Conservation (phyloP, 2,888 invertebrate genomes). For the Dysmachus trigonus region DNA sequence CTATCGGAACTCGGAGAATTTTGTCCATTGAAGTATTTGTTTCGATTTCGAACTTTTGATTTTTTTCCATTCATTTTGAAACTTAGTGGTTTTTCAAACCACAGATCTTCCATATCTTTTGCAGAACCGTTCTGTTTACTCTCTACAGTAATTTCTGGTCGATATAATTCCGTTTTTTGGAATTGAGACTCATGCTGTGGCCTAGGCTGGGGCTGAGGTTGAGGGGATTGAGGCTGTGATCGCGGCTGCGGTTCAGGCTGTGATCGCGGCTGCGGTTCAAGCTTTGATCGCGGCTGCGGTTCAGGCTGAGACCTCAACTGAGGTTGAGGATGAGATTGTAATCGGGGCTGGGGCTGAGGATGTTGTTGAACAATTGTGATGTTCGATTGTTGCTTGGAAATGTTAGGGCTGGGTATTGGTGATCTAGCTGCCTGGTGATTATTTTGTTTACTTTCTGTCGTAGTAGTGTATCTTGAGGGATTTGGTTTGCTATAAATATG, state of each 20-base stretch:
- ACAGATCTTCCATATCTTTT: neutral
- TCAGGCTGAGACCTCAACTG: too few species aligned
- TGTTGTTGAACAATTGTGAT: neutral
- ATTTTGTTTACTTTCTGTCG: neutral
- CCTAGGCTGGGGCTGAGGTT: neutral
- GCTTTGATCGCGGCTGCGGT: too few species aligned
- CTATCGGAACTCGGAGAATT: neutral
- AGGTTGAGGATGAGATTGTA: neutral
- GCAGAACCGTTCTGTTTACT: neutral
- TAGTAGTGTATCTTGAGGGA: neutral
- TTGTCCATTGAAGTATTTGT: neutral
- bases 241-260: too few species aligned
- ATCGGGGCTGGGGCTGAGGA: too few species aligned
- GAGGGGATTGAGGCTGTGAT: neutral
- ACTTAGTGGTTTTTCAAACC: neutral
- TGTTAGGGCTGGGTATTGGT: neutral
- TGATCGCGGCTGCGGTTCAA: too few species aligned
- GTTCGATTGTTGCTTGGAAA: neutral
- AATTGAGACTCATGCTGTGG: neutral
- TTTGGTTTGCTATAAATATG: neutral
- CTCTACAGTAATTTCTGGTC: neutral
- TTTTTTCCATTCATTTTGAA: neutral
- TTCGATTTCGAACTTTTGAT: neutral
- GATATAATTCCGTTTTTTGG: neutral
- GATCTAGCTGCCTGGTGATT: neutral